Conservation (phyloP, 2,888 invertebrate genomes). For the Orchestes rusci region DNA sequence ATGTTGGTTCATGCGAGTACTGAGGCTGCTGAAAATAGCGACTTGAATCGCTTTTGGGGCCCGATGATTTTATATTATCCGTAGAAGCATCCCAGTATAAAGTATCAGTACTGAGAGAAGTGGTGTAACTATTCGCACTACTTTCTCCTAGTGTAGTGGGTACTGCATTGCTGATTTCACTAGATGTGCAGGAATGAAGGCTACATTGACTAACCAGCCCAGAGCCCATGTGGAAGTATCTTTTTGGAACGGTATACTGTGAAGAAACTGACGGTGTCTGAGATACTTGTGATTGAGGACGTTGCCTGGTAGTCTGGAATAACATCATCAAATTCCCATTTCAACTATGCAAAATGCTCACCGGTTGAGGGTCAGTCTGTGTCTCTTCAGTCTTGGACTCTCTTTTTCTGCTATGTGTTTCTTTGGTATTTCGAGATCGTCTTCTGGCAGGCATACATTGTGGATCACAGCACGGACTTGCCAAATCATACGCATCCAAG, state of each 20-base stretch:
- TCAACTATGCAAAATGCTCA: too few species aligned
- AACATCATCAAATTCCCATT: too few species aligned
- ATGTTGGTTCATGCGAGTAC: constrained; percentile 42
- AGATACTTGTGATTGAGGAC: constrained; percentile 38
- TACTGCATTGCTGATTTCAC: constrained; percentile 59
- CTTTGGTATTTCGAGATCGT: constrained; percentile 50
- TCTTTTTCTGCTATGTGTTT: constrained; percentile 48
- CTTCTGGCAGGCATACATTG: constrained; percentile 66
- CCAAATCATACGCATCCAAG: constrained; percentile 78
- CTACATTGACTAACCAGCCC: constrained; percentile 72
- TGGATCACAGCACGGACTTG: constrained; percentile 80
- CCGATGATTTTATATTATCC: constrained; percentile 41
- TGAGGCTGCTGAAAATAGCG: constrained; percentile 36
- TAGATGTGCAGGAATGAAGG: constrained; percentile 75
- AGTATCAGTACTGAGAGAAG: constrained; percentile 79
- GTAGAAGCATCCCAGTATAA: constrained; percentile 67
- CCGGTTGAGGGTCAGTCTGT: constrained; percentile 46
- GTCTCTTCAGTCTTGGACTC: constrained; percentile 44
- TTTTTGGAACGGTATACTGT: constrained; percentile 39
- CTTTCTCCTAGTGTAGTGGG: constrained; percentile 54
- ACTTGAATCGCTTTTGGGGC: constrained; percentile 45
- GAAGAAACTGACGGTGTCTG: constrained; percentile 29
- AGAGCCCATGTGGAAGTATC: constrained; percentile 60
- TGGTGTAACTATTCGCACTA: constrained; percentile 74
- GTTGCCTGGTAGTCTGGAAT: constrained; percentile 29